Base-by-base conservation (phyloP, 2,888 invertebrate genomes). In the Troglohyphantes excavatus region DNA sequence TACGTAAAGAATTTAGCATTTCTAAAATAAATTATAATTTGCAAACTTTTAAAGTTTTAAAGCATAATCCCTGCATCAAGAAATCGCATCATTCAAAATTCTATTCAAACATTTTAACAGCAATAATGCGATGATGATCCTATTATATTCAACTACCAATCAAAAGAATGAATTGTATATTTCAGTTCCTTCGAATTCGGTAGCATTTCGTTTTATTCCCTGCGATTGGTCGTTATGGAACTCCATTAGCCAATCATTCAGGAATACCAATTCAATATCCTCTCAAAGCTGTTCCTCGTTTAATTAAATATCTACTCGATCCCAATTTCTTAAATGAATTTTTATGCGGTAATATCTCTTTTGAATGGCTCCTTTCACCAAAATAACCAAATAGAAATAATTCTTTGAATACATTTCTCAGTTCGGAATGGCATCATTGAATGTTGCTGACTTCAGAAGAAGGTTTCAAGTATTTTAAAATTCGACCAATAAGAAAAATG, bases 381-480 rank as follows among this genome's bases (percentile, higher is more conserved):
- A 3, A 6, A 6, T 33, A 6, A 33, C 53, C 53, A n/a, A 53
- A 53, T 53, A 13, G 53, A 53, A 53, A 53, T 53, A 53, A 53
- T 53, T 53, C n/a, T n/a, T 17, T 53, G 17, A 53, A 53, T 5
- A n/a, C n/a, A 53, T n/a, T 53, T n/a, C 53, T 53, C 1, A n/a
- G 5, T n/a, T 5, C 53, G 53, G 53, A 53, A 53, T 53, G 53
- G 53, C 53, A 53, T 17, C 26, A 33, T 29, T 61, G 29, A 59
- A 21, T 61, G 61, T 1, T 63, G 78, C 78, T 78, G 78, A 78
- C 78, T 59, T 23, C 26, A 0, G 65, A 63, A 78, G 46, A 78
- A 65, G 78, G 19, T 19, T 65, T 39, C 23, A 78, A 43, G 75
- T 53, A 78, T 78, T 78, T 78, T 72, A 72, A 72, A 72, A 46